Conservation (phyloP, 2,888 invertebrate species). For the Sphinx pinastri region DNA sequence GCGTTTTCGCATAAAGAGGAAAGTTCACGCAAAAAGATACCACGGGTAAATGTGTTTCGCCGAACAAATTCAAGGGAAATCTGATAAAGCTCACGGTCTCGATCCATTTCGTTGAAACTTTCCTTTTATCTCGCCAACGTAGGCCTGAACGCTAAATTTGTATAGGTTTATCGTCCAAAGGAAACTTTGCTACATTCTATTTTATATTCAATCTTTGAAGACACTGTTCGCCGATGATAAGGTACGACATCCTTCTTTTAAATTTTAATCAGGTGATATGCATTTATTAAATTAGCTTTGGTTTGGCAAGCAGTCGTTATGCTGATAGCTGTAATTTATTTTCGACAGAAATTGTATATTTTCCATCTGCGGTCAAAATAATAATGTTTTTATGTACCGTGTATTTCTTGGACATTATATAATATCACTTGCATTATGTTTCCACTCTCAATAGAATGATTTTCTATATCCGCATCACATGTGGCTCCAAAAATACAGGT, state of each 20-base stretch:
- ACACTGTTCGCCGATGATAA: slow-evolving; percentile 41
- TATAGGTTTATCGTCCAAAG: slow-evolving; percentile 40
- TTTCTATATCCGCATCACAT: too few relatives aligned
- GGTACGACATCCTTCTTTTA: slow-evolving; percentile 40
- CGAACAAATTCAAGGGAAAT: slow-evolving; percentile 49
- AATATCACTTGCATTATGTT: too few relatives aligned
- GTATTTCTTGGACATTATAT: too few relatives aligned
- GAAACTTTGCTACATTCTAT: slow-evolving; percentile 42
- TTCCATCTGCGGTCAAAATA: too few relatives aligned
- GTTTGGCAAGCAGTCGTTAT: not conserved
- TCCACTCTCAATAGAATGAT: too few relatives aligned
- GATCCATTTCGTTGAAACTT: slow-evolving; percentile 44
- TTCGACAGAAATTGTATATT: not conserved
- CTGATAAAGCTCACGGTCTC: slow-evolving; percentile 48
- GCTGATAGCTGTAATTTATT: not conserved
- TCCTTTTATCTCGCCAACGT: slow-evolving; percentile 41
- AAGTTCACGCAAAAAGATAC: slow-evolving; percentile 53
- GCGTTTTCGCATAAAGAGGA: slow-evolving; percentile 48
- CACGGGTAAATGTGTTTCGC: slow-evolving; percentile 44
- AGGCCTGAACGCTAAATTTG: slow-evolving; percentile 40
- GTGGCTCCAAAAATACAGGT: too few relatives aligned
- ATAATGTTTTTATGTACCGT: too few relatives aligned
- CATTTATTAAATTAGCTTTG: slow-evolving; percentile 40
- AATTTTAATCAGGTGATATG: slow-evolving; percentile 38
- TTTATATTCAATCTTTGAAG: slow-evolving; percentile 47